Percentiles rank a stretch among this genome's conserved stretches.
Conservation (phyloP, 2,888 invertebrate genomes). For the Polyommatus iphigenia region DNA sequence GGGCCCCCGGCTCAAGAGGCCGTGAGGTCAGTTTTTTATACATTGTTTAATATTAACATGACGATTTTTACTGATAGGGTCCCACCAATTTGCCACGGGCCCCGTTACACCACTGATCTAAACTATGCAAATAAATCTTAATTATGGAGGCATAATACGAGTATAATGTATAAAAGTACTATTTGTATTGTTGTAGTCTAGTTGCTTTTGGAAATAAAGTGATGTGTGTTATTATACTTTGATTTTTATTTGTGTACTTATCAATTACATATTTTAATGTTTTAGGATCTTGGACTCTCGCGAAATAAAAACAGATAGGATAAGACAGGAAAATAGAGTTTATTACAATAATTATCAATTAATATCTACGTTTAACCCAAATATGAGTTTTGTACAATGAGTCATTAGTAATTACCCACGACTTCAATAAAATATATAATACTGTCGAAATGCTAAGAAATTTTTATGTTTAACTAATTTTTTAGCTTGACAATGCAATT, state of each 20-base stretch:
- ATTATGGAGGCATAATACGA: not conserved
- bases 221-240: not conserved
- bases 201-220: constrained; percentile 26
- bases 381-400: constrained; percentile 21
- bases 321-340: constrained; percentile 30
- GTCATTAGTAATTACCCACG: not conserved
- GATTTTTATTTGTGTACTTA: not conserved
- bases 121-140: not conserved
- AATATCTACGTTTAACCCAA: constrained; percentile 1
- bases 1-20: too few relatives aligned
- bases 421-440: constrained; percentile 6
- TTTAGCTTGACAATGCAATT: not conserved
- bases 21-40: too few relatives aligned
- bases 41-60: too few relatives aligned
- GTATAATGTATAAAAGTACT: not conserved
- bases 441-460: not conserved
- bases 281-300: not conserved
- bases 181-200: constrained; percentile 16
- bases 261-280: not conserved
- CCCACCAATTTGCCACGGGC: too few relatives aligned
- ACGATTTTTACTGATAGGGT: too few relatives aligned
- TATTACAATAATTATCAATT: constrained; percentile 7
- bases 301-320: not conserved
- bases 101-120: too few relatives aligned
- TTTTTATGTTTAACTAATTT: not conserved